phyloP scores from a whole-genome alignment of 1,140 invertebrate species.

The Sesamia nonagrioides region DNA sequence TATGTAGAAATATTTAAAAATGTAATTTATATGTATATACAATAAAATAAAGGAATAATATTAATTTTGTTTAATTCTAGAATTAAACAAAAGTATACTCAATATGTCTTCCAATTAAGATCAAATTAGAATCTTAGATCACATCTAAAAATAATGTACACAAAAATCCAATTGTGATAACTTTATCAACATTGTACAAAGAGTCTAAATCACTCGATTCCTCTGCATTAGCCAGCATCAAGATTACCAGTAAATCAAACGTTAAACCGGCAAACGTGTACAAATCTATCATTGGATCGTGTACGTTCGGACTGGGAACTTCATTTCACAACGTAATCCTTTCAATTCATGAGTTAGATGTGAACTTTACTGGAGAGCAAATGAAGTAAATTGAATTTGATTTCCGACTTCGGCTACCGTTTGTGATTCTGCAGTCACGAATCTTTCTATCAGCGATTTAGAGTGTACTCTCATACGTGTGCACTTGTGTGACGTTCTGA shows the following conservation, averaged over 20 bases:
- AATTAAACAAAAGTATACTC: neutral
- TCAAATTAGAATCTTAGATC: neutral
- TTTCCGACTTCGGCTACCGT: constrained; percentile 77
- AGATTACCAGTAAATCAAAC: constrained; percentile 50
- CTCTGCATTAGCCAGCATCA: constrained; percentile 38
- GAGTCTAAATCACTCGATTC: constrained; percentile 48
- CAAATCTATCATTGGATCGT: constrained; percentile 64
- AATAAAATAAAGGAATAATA: too few species aligned
- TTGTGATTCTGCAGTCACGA: constrained; percentile 78
- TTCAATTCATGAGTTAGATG: constrained; percentile 82
- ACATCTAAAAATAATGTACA: neutral
- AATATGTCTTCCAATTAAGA: neutral
- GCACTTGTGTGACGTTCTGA: neutral
- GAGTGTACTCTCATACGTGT: constrained; percentile 67
- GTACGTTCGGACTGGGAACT: constrained; percentile 66
- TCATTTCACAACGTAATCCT: constrained; percentile 78
- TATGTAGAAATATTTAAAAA: too few species aligned
- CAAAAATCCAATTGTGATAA: neutral
- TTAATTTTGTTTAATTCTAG: too few species aligned
- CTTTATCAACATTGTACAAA: constrained; percentile 21
- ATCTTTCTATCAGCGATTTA: constrained; percentile 74
- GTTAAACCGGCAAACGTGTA: constrained; percentile 55
- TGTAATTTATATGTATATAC: too few species aligned
- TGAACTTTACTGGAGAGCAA: constrained; percentile 82
- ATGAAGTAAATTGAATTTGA: constrained; percentile 85